Base-by-base conservation (phyloP, 2,113 vertebrate species). In the Lanius collurio region DNA sequence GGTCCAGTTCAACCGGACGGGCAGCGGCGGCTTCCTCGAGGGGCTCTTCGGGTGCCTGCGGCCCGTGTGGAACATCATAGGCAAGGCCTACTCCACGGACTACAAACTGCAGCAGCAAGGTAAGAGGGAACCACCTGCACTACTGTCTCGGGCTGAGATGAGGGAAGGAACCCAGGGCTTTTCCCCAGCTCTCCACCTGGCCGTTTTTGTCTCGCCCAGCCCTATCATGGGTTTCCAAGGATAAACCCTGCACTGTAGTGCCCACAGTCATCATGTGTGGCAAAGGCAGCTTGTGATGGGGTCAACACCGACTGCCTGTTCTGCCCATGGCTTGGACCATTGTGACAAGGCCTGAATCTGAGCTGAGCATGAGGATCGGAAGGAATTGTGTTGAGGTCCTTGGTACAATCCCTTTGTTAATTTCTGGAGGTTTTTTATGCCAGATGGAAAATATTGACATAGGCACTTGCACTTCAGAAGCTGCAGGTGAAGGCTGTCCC, bases 101-200 rank as follows among this genome's bases (percentile, higher is more conserved):
- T 99, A 99, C 97, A 99, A 99, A 74, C 98, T 99, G 44, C 99
- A 99, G 71, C 99, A 99, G 96, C 99, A 99, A 99, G 99, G 99
- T 99, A 78, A 96, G 98, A 4, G 11, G 10, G 9, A 11, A 0
- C 13, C 33, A 3, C 30, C 14, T 0, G 24, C 21, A 0, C 56
- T 41, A 0, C 56, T 41, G 67, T 81, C 3, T 1, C 3, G 62
- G 62, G 35, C 28, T 27, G 46, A 46, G 10, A 5, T 1, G 21
- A 50, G 60, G 37, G 21, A 2, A 19, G 44, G 3, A 22, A 5
- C 10, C 23, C 47, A 4, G 47, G 23, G 23, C 47, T 49, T 23
- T 49, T 79, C 13, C 49, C 47, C 22, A 12, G 64, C 50, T 80
- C 64, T 30, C 41, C 31, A 2, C 4, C 1, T 9, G 55, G 63